phyloP scores from a whole-genome alignment of 2,797 vertebrate species.

The Pelobates cultripes region DNA sequence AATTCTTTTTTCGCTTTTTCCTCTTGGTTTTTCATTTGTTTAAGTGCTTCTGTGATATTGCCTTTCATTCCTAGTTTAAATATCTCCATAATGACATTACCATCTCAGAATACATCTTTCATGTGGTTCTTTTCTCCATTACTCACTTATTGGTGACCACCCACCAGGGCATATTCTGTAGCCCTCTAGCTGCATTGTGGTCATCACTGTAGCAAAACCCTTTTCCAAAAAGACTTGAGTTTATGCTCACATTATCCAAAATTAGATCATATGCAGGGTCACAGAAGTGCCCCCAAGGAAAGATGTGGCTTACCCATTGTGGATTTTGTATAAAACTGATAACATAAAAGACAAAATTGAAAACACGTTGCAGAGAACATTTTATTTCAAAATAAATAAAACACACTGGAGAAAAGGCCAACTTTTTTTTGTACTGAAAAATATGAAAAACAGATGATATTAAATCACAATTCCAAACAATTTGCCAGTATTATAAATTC shows the following conservation, averaged over 20 bases:
- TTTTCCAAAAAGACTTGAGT: conserved; percentile 23
- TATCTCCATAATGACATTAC: conserved; percentile 24
- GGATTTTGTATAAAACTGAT: conserved; percentile 62
- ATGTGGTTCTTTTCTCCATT: conserved; percentile 22
- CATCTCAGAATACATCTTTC: conserved; percentile 15
- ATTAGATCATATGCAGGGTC: conserved; percentile 38
- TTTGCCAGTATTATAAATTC: conserved; percentile 80
- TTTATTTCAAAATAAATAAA: conserved; percentile 71
- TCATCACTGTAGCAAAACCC: background rate
- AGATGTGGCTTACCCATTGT: conserved; percentile 36
- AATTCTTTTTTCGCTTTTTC: background rate
- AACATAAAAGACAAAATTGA: conserved; percentile 69
- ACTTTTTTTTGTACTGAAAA: conserved; percentile 69
- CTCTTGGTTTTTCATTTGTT: background rate
- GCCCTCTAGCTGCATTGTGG: conserved; percentile 22
- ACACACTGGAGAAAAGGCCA: conserved; percentile 66
- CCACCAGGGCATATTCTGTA: conserved; percentile 40
- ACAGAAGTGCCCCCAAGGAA: conserved; percentile 31
- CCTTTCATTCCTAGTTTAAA: conserved; percentile 19
- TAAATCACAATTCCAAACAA: conserved; percentile 76
- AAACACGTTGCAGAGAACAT: conserved; percentile 74
- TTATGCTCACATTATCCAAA: conserved; percentile 30
- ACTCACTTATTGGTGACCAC: conserved; percentile 27
- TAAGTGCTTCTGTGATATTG: background rate
- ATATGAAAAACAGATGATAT: conserved; percentile 79